Evolutionary conservation across 2,888 invertebrate genomes (phyloP), one percentile per base, ranked within the genome.

Genomic region (Taenaris catops): DNA sequence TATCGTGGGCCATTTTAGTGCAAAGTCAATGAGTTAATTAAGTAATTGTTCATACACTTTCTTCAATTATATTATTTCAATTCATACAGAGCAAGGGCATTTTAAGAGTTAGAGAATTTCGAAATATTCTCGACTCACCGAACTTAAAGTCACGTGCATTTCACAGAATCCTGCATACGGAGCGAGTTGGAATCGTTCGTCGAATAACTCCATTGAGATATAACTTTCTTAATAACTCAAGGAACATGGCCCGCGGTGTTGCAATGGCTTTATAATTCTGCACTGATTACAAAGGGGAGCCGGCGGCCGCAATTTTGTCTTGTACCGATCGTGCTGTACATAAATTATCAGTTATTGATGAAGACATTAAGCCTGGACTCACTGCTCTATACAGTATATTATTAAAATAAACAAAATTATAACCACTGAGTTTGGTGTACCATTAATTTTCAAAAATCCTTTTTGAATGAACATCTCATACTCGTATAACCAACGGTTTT

Each of bases 241-340:
- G 53, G 54, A 58, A 60, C 64, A 62, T 63, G 66, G 65, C 79
- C 78, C 53, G 75, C 78, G 79, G 81, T 78, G 74, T 65, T 72
- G 72, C 72, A 71, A 75, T 66, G 70, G 74, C 70, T 76, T 83
- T 84, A 83, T 84, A 84, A 86, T 84, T 79, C 73, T 76, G 74
- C 73, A 73, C 78, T 84, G 84, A 86, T 86, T 86, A 83, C 83
- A 83, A 81, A 83, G 79, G 73, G 86, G 86, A 87, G 88, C 89
- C 89, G 88, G 88, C 88, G 89, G 88, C 88, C 87, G 88, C 88
- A 81, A 84, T 86, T 84, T 83, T 75, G 78, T 75, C 84, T 83
- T 81, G 83, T 80, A 79, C 64, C 63, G 79, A 73, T 81, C 86
- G 81, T 76, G 79, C 75, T 63, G 78, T 73, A 76, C 83, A 86